Percentiles rank a stretch among this genome's conserved stretches.
Conservation (phyloP, 2,888 invertebrate genomes). For the Drosophila formosana region DNA sequence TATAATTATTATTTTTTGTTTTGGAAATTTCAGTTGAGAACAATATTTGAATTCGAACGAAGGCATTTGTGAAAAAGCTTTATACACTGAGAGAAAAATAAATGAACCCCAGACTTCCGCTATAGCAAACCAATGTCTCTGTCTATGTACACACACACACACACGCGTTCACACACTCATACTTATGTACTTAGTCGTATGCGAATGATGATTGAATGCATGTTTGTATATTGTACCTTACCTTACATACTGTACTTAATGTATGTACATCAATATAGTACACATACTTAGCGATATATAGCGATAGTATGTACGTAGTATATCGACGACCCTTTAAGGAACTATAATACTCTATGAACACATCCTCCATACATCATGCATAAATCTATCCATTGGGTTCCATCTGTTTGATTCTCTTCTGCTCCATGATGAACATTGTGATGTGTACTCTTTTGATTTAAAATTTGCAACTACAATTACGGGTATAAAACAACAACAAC, state of each 20-base stretch:
- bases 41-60: slow-evolving; percentile 16
- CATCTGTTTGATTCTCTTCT: slow-evolving; percentile 15
- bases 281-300: neutral
- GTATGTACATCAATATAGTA: slow-evolving; percentile 34
- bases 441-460: slow-evolving; percentile 66
- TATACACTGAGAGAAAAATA: slow-evolving; percentile 38
- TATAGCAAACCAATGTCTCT: slow-evolving; percentile 50
- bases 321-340: slow-evolving; percentile 43
- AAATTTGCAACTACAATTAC: slow-evolving; percentile 73
- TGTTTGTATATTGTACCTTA: slow-evolving; percentile 57
- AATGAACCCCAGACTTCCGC: slow-evolving; percentile 55
- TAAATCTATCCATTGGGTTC: slow-evolving; percentile 5
- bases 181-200: slow-evolving; percentile 42
- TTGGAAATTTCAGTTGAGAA: slow-evolving; percentile 12
- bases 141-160: slow-evolving; percentile 38
- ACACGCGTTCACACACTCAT: slow-evolving; percentile 3
- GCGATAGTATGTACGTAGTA: slow-evolving; percentile 17
- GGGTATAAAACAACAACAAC: slow-evolving; percentile 58
- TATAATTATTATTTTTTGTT: slow-evolving; percentile 31
- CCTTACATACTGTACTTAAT: slow-evolving; percentile 37
- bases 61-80: slow-evolving; percentile 53
- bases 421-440: slow-evolving; percentile 63
- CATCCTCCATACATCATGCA: slow-evolving; percentile 1
- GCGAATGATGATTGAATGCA: slow-evolving; percentile 46
- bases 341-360: slow-evolving; percentile 31